A percentile compares a stretch with the other conserved stretches of the same genome.
Conservation (phyloP, 2,888 invertebrate genomes). For the Stenodera caucasica region DNA sequence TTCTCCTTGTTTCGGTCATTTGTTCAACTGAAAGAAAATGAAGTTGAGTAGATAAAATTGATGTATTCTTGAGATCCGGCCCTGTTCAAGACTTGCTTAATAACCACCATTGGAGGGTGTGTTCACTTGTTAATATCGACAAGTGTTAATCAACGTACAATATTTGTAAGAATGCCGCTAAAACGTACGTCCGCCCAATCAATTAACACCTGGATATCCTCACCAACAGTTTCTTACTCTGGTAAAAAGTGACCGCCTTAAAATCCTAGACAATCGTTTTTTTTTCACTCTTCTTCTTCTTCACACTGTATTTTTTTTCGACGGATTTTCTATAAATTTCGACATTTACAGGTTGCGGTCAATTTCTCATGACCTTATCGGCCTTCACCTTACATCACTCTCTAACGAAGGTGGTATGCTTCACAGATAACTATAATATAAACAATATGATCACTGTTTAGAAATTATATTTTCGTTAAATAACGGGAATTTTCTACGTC, state of each 20-base stretch:
- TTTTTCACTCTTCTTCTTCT: not conserved
- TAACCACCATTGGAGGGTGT: not conserved
- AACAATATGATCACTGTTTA: constrained; percentile 10
- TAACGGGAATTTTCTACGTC: not conserved
- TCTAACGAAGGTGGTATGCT: constrained; percentile 3
- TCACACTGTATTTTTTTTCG: not conserved
- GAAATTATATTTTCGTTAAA: not conserved
- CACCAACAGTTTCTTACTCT: constrained; percentile 6
- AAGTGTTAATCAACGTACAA: constrained; percentile 20
- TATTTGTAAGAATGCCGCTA: constrained; percentile 11
- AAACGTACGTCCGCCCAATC: constrained; percentile 15
- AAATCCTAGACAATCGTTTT: not conserved
- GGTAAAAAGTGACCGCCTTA: constrained; percentile 16
- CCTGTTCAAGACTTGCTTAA: too few relatives aligned
- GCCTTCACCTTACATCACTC: constrained; percentile 26
- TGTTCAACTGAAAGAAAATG: too few relatives aligned
- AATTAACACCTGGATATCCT: constrained; percentile 19
- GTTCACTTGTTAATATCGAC: not conserved
- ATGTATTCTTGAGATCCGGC: too few relatives aligned
- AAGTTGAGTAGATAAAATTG: too few relatives aligned
- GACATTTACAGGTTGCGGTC: constrained; percentile 16
- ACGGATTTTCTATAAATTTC: not conserved
- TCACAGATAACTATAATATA: constrained; percentile 7
- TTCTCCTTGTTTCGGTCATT: too few relatives aligned
- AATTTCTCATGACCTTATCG: constrained; percentile 30